Base-by-base conservation (phyloP, 2,888 invertebrate genomes). In the Drosophila austrosaltans region DNA sequence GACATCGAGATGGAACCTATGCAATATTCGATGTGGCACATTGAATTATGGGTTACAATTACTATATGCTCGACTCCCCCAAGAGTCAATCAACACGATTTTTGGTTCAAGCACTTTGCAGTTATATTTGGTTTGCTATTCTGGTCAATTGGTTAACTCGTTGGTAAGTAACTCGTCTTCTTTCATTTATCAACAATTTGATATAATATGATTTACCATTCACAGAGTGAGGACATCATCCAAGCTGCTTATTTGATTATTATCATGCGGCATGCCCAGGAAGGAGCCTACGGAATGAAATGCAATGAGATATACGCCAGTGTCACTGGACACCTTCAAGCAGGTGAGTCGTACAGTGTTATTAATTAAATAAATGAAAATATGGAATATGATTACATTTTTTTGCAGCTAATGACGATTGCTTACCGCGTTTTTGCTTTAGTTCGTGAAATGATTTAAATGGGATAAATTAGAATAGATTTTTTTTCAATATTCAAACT, bases 301-400 rank as follows among this genome's bases (percentile, higher is more conserved):
- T 39, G 90, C 91, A 22, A 79, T 81, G 66, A 90, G 90, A 7
- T 86, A 81, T 61, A 66, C 82, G n/a, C 56, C 82, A 0, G 78
- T 90, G 3, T 81, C 82, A 7, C 68, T 87, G 59, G 76, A 75
- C 8, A 86, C 85, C 10, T 90, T 90, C 60, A 78, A 88, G 60
- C 70, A 79, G 78, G 90, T 88, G 67, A 59, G 69, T 48, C n/a
- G 36, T 8, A 36, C 10, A 36, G 1, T 1, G 8, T 8, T 1
- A 36, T 36, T 32, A 8, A 36, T 36, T 32, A 5, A 7, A 36
- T 1, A 36, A 36, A 36, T 36, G 8, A 1, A 6, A 32, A 32
- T 32, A 6, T 5, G 32, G 32, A 32, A 22, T 48, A 40, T 22
- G 8, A 8, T 22, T 22, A 32, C 28, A 32, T 48, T 44, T 44